Evolutionary conservation across 2,113 vertebrate species (phyloP).

Genomic region (Cheirogaleus medius): DNA sequence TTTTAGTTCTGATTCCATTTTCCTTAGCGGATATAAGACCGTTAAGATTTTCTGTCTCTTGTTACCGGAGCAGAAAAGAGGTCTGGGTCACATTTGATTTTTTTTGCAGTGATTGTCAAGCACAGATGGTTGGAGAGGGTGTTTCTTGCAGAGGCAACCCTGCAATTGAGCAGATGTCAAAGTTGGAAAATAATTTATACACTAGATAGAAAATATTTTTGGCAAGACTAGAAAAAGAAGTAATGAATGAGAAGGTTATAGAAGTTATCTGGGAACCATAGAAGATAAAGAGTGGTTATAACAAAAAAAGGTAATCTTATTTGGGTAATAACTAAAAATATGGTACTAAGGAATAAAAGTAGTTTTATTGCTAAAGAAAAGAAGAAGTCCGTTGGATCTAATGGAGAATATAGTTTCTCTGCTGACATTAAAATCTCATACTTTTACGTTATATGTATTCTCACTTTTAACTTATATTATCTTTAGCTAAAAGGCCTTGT

Average conservation of each 20-base stretch:
- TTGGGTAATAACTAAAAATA: conserved; percentile 5
- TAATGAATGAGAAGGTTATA: not conserved
- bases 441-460: not conserved
- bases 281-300: not conserved
- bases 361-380: not conserved
- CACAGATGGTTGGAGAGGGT: no score
- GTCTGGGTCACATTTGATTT: not conserved
- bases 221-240: not conserved
- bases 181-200: not conserved
- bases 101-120: not conserved
- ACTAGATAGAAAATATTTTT: not conserved
- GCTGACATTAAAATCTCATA: not conserved
- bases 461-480: not conserved
- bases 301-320: not conserved
- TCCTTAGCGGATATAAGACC: not conserved
- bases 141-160: not conserved
- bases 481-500: not conserved
- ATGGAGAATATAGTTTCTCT: not conserved
- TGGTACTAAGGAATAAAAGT: not conserved
- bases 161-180: not conserved
- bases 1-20: not conserved
- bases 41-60: not conserved
- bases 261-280: not conserved
- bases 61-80: not conserved
- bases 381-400: not conserved